Evolutionary conservation across 2,797 vertebrate species (phyloP), one percentile per base, ranked within the genome.

Genomic region (Hybognathus amarus): DNA sequence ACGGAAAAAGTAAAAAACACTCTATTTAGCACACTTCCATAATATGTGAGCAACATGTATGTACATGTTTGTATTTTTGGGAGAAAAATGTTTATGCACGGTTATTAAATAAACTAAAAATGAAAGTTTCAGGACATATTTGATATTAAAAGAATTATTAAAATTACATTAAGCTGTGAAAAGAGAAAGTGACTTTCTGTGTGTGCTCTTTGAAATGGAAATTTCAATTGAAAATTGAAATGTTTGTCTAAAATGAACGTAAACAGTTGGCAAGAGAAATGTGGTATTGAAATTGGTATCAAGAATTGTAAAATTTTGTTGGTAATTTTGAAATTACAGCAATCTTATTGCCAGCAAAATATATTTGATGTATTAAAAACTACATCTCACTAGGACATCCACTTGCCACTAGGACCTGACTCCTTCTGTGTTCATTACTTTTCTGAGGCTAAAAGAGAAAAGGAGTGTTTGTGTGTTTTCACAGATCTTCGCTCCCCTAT

Each of bases 401-500:
- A n/a, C n/a, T n/a, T 6, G 2, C 56, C n/a, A 63, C 38, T 15
- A 45, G 17, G 36, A 13, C 27, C 18, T 33, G 8, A 66, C 59
- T 66, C 20, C 9, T 63, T 77, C 15, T 40, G 36, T 56, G 71
- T 59, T 42, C 38, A 76, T 33, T 78, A 36, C 59, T 45, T 78
- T 45, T 78, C 76, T 64, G 59, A 30, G 18, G 10, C 15, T 70
- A 75, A 74, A 76, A 56, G 67, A 27, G 45, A 27, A 56, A 70
- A 52, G 54, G 66, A 64, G 80, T 63, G 73, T 79, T 38, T 61
- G 76, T 83, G 86, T 79, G 80, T 80, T 86, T 83, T 84, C 85
- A 86, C 87, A 81, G 84, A 80, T 80, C 79, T 77, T 24, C 70
- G 73, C 85, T 69, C 87, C 86, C 86, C 86, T 73, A 82, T 83